Percentiles rank a stretch among this genome's conserved stretches.
Conservation (phyloP, 2,113 vertebrate species). For the Oenanthe oenanthe region DNA sequence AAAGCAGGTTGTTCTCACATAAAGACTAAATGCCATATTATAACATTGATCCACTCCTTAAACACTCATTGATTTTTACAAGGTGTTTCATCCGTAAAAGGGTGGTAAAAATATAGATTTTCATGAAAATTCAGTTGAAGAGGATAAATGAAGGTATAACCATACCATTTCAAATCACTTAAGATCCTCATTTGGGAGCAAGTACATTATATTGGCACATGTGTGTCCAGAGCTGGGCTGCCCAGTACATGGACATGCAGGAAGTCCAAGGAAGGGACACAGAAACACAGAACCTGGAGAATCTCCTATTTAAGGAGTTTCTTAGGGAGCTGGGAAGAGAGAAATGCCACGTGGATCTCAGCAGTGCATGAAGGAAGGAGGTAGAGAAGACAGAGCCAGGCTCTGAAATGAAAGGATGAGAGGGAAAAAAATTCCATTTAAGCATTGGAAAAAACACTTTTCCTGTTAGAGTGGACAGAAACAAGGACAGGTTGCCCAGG, state of each 20-base stretch:
- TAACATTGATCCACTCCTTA: conserved; percentile 9
- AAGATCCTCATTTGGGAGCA: background rate
- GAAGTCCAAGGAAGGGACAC: background rate
- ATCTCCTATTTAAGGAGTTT: background rate
- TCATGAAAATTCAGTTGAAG: conserved; percentile 6
- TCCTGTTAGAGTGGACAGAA: background rate
- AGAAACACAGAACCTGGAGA: background rate
- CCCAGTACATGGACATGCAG: background rate
- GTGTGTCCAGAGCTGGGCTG: background rate
- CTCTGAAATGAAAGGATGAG: background rate
- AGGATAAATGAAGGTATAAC: background rate
- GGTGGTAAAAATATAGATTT: background rate
- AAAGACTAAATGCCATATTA: conserved; percentile 25
- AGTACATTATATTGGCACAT: background rate
- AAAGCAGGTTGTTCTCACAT: conserved; percentile 3
- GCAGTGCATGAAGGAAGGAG: background rate
- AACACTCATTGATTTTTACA: conserved; percentile 40
- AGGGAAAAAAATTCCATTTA: background rate
- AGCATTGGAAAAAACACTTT: background rate
- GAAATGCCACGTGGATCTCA: background rate
- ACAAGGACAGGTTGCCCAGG: background rate
- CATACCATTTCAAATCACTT: background rate
- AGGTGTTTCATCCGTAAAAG: conserved; percentile 2
- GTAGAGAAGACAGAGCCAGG: background rate
- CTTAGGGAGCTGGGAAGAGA: background rate